These are phyloP conservation scores for Agrypnia vestita DNA, from an alignment of 1,140 invertebrate species.

Conservation along the genomic window DNA sequence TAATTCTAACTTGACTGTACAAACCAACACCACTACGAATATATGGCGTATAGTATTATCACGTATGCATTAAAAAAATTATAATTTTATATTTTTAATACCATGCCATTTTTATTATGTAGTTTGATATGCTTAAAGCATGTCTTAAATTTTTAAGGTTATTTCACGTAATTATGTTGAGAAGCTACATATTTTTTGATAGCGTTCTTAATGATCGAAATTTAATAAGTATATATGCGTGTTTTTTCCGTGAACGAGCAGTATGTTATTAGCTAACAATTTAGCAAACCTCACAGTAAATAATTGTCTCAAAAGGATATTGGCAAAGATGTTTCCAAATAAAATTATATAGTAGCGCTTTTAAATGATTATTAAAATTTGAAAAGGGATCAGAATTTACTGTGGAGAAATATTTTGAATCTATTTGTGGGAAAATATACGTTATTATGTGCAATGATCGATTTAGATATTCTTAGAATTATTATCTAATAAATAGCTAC, in stretches of 20 bases:
- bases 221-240: no score
- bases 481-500: background rate
- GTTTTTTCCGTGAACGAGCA: background rate
- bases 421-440: conserved; percentile 15
- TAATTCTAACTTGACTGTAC: no score
- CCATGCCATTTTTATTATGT: no score
- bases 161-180: no score
- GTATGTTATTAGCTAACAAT: conserved; percentile 7
- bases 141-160: no score
- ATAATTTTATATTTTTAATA: no score
- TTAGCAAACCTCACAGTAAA: background rate
- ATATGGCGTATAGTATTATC: no score
- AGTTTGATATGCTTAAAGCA: no score
- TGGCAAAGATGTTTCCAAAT: conserved; percentile 1
- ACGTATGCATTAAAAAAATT: no score
- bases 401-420: background rate
- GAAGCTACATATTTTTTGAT: no score
- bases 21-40: no score
- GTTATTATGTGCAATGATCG: background rate
- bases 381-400: conserved; percentile 14
- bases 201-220: no score
- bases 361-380: background rate
- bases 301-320: conserved; percentile 11
- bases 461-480: background rate
- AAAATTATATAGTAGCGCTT: background rate